These are phyloP conservation scores for Heterocephalus glaber DNA, from an alignment of 2,113 vertebrate genomes.

Conservation along the genomic window DNA sequence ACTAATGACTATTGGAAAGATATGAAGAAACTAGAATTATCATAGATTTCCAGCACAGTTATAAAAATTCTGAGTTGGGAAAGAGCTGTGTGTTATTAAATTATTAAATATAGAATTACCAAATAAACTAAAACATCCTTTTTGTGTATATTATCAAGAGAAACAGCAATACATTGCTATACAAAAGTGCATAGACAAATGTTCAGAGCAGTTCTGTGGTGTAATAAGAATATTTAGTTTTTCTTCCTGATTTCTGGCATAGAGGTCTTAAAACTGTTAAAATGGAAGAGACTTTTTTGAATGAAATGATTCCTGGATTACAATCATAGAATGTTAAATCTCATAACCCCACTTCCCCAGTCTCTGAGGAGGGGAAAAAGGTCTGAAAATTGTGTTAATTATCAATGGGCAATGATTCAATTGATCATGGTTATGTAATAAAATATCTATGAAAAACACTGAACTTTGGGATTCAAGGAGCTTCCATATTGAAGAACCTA, in stretches of 20 bases:
- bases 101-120: not conserved
- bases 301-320: not conserved
- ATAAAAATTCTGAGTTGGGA: not conserved
- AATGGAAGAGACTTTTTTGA: not conserved
- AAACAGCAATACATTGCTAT: not conserved
- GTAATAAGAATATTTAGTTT: not conserved
- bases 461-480: not conserved
- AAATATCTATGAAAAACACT: not conserved
- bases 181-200: not conserved
- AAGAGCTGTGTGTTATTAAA: not conserved
- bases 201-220: not conserved
- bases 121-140: not conserved
- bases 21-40: not conserved
- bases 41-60: not conserved
- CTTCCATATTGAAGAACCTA: not conserved
- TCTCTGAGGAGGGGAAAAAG: too few species aligned
- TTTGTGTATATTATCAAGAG: not conserved
- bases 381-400: not conserved
- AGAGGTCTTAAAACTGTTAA: not conserved
- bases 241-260: not conserved
- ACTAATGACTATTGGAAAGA: not conserved
- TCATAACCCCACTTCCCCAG: fast-evolving
- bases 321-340: not conserved
- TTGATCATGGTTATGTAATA: not conserved
- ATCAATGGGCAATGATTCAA: not conserved